Evolutionary conservation across 2,113 vertebrate genomes (phyloP).

Genomic region (Dasyurus viverrinus): DNA sequence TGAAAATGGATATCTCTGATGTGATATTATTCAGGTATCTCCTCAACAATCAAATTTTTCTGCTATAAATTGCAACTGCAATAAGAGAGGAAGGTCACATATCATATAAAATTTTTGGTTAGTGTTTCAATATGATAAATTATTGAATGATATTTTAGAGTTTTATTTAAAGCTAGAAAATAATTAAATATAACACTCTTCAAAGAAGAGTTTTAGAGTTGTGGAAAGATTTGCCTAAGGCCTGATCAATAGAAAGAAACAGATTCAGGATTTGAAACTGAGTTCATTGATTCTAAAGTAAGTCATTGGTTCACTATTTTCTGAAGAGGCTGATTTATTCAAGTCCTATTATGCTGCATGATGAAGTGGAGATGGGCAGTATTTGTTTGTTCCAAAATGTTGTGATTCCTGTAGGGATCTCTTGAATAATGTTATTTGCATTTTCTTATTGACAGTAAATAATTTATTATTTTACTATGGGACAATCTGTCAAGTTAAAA

Average conservation of each 20-base stretch:
- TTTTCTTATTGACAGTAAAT: constrained; percentile 13
- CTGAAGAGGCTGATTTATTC: not conserved
- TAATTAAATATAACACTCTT: not conserved
- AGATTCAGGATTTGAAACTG: not conserved
- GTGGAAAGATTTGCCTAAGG: not conserved
- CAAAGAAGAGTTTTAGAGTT: not conserved
- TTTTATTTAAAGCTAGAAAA: not conserved
- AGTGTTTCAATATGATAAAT: constrained; percentile 22
- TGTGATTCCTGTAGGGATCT: not conserved
- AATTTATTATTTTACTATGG: constrained; percentile 4
- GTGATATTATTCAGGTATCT: constrained; percentile 5
- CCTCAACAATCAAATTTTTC: constrained; percentile 37
- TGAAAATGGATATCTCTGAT: constrained; percentile 30
- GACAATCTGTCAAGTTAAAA: constrained; percentile 34
- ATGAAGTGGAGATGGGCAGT: not conserved
- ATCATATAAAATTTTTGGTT: constrained; percentile 33
- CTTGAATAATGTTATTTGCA: constrained; percentile 24
- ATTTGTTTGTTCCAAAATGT: not conserved
- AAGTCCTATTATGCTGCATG: not conserved
- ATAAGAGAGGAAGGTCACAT: not conserved
- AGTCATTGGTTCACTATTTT: not conserved
- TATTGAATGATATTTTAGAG: not conserved
- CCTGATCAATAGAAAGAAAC: not conserved
- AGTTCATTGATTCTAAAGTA: not conserved
- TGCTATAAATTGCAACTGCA: constrained; percentile 43